phyloP scores from a whole-genome alignment of 2,888 invertebrate genomes.

The Bimastos eiseni region DNA sequence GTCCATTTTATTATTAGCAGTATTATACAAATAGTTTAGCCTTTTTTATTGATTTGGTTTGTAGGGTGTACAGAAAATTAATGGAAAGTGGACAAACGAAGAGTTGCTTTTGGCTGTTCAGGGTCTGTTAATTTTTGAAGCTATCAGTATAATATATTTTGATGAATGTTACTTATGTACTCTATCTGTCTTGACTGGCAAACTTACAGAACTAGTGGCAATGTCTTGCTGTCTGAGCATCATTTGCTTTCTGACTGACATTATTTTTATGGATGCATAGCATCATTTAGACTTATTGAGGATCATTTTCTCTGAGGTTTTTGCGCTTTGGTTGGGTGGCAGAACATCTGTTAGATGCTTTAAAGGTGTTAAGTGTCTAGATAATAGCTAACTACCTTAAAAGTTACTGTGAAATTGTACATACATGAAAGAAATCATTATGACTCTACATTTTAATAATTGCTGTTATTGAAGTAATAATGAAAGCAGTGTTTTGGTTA shows the following conservation, averaged over 20 bases:
- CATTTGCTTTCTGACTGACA: not conserved
- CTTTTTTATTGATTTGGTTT: conserved; percentile 27
- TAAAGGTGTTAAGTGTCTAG: not conserved
- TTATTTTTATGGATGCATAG: not conserved
- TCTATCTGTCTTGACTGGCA: not conserved
- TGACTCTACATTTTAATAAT: not conserved
- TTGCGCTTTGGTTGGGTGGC: not conserved
- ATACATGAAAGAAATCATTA: not conserved
- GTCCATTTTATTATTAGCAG: not conserved
- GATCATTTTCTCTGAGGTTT: not conserved
- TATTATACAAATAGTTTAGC: not conserved
- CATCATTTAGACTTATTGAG: not conserved
- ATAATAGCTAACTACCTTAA: not conserved
- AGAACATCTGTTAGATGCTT: not conserved
- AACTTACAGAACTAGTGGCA: not conserved
- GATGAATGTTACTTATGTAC: not conserved
- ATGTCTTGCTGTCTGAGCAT: not conserved
- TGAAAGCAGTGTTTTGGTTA: conserved; percentile 18
- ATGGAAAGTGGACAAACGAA: conserved; percentile 80
- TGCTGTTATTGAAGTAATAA: not conserved
- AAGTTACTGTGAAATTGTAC: not conserved
- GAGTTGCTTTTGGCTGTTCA: conserved; percentile 88
- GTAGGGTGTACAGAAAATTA: conserved; percentile 53
- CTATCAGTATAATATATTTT: not conserved
- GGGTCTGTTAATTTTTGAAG: conserved; percentile 64